Evolutionary conservation across 2,888 invertebrate genomes (phyloP), one percentile per base, ranked within the genome.

Genomic region (Volucella inanis): DNA sequence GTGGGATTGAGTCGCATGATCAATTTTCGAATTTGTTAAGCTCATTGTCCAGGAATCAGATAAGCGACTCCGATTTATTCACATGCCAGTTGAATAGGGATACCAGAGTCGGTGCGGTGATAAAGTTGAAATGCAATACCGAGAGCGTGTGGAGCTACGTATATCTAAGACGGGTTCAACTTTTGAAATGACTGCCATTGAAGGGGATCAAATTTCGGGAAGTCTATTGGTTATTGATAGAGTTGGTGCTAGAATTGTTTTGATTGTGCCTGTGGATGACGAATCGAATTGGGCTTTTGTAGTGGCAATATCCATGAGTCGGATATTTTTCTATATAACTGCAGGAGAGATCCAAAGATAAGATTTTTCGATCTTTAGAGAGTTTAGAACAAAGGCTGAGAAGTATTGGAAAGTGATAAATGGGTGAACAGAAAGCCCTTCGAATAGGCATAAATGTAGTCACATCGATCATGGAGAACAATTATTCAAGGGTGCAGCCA

Each of bases 1-100:
- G 45, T 31, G 18, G 77, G 50, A 61, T 47, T 38, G 15, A 50
- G 79, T 68, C 68, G 62, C 68, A 78, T 84, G 83, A 84, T 79
- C 79, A 79, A 75, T 84, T 79, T 70, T 68, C 75, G 38, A 84
- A 79, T 84, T 84, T 78, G 78, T 84, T 54, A 78, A 74, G 79
- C 70, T 84, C 84, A 84, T 79, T 84, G 79, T 75, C 75, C 79
- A 41, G 43, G 47, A 47, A 84, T 75, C 74, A 75, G 79, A 84
- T 79, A 79, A 79, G 64, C 55, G 39, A 50, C 61, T 62, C 6
- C 41, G 1, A 45, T 61, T 80, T 71, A 55, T 67, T 72, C 68
- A 81, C 68, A 62, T 77, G 55, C 71, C 78, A 64, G 11, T 50
- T 57, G 70, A 55, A 39, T 54, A 15, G 45, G 52, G 10, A 31